Evolutionary conservation across 2,113 vertebrate species (phyloP).

Genomic region (Pipa parva): DNA sequence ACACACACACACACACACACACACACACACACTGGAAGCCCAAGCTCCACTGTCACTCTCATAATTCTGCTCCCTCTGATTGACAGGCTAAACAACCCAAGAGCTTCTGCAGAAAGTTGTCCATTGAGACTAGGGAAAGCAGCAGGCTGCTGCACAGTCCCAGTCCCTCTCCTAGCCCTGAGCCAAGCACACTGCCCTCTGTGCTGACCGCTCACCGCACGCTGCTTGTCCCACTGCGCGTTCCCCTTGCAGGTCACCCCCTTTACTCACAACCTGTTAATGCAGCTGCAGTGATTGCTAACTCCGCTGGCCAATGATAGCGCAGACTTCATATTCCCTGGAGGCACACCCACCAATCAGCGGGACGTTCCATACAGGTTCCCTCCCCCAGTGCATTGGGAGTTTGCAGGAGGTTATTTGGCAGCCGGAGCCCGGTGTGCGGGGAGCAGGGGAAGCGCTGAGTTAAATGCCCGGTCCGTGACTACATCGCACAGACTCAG

Average conservation of each 20-base stretch:
- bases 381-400: not conserved
- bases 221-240: not conserved
- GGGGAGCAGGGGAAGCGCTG: not conserved
- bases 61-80: too few species aligned
- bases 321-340: not conserved
- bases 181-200: not conserved
- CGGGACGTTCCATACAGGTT: not conserved
- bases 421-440: not conserved
- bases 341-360: not conserved
- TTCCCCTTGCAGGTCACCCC: slow-evolving; percentile 19
- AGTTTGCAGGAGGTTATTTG: not conserved
- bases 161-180: not conserved
- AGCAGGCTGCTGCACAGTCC: too few species aligned
- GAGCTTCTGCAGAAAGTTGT: too few species aligned
- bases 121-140: too few species aligned
- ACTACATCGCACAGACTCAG: not conserved
- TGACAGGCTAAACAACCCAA: too few species aligned
- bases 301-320: not conserved
- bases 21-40: too few species aligned
- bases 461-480: not conserved
- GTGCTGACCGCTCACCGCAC: not conserved
- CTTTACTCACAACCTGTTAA: slow-evolving; percentile 19
- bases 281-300: not conserved
- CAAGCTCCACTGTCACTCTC: too few species aligned
- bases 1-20: too few species aligned